phyloP scores from a whole-genome alignment of 2,888 invertebrate genomes.

The Ctena decussata region DNA sequence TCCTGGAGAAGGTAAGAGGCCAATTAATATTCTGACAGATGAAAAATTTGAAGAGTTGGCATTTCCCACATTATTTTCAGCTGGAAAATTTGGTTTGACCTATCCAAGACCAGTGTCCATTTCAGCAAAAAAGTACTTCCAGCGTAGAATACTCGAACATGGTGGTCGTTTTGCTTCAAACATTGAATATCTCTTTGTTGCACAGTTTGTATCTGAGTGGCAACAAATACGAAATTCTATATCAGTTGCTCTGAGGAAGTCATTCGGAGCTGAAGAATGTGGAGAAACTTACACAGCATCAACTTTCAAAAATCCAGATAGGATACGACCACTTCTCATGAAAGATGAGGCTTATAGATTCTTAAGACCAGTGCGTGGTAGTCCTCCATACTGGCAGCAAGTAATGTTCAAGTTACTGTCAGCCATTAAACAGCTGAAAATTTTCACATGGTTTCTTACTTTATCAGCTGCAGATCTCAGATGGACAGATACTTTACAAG shows the following conservation, averaged over 20 bases:
- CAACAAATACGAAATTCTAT: conserved; percentile 38
- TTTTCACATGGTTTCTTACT: conserved; percentile 28
- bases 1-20: conserved; percentile 40
- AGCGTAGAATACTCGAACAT: conserved; percentile 37
- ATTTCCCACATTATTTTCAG: conserved; percentile 43
- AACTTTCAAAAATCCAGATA: not conserved
- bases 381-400: conserved; percentile 12
- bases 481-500: conserved; percentile 67
- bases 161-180: conserved; percentile 32
- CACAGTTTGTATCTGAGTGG: conserved; percentile 41
- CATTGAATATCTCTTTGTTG: conserved; percentile 53
- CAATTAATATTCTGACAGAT: conserved; percentile 37
- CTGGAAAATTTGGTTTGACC: conserved; percentile 43
- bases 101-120: conserved; percentile 15
- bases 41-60: conserved; percentile 42
- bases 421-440: conserved; percentile 14
- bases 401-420: conserved; percentile 2
- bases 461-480: conserved; percentile 61
- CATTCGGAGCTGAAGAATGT: no score
- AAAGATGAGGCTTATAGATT: conserved; percentile 11
- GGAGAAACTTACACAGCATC: conserved; percentile 1
- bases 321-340: not conserved
- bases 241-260: conserved; percentile 20
- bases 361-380: not conserved
- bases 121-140: conserved; percentile 53